Conservation (phyloP, 2,113 vertebrate genomes). For the Calidris pygmaea region DNA sequence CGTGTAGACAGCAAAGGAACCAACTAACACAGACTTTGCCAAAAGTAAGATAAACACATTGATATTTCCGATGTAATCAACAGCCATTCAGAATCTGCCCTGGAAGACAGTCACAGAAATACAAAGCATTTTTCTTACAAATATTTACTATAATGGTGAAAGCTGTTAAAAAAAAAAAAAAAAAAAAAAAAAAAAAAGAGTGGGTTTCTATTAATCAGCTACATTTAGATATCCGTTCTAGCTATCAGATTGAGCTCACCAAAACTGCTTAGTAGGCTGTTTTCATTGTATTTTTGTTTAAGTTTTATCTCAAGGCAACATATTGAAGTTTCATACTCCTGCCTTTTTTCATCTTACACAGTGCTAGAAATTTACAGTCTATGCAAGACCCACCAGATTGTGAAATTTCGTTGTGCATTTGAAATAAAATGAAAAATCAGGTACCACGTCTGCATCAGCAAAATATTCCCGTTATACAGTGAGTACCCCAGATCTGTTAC, state of each 20-base stretch:
- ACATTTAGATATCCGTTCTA: background rate
- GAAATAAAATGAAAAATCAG: background rate
- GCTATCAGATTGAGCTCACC: background rate
- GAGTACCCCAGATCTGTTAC: background rate
- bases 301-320: background rate
- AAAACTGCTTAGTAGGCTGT: background rate
- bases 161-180: background rate
- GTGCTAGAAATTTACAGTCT: background rate
- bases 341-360: background rate
- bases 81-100: conserved; percentile 10
- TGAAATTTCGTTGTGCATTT: background rate
- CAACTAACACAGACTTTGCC: background rate
- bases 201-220: conserved; percentile 18
- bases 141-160: conserved; percentile 29
- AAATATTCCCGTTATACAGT: background rate
- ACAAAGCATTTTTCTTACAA: conserved; percentile 18
- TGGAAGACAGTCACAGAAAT: conserved; percentile 8
- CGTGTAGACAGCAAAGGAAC: background rate
- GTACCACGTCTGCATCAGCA: background rate
- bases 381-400: background rate
- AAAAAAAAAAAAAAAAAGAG: too few relatives aligned
- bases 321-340: background rate
- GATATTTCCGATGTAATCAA: conserved; percentile 8
- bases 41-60: conserved; percentile 1
- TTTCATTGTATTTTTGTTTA: background rate